Evolutionary conservation across 1,140 invertebrate species (phyloP), one percentile per base, ranked within the genome.

Genomic region (Pristionchus pacificus): DNA sequence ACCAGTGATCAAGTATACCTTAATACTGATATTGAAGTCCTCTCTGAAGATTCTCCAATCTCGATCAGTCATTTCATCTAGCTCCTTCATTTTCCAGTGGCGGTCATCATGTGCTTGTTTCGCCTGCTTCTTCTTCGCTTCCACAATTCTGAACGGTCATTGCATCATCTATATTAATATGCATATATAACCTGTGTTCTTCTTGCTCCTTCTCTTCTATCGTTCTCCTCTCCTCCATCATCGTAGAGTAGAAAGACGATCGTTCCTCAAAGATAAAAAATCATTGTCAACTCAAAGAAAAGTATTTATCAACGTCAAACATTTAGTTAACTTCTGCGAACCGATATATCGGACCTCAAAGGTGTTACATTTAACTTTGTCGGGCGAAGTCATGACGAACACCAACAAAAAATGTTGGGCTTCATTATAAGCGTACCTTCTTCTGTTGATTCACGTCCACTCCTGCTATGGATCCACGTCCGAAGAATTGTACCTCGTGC

Each of bases 1-100:
- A n/a, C n/a, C n/a, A n/a, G n/a, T n/a, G n/a, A n/a, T n/a, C n/a
- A n/a, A n/a, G n/a, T n/a, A n/a, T 27, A 69, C 67, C 58, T 99
- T 99, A 61, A 98, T 95, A 2, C 93, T 92, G 60, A 99, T 98
- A 83, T 96, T 99, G 83, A 96, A 99, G 87, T 49, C 97, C 87
- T 99, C 97, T 74, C 95, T 89, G 82, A 99, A 99, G 79, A 99
- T 99, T 84, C 97, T 89, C 97, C 97, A 99, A 87, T 99, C 97
- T 83, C 97, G 88, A 84, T 99, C 95, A 13, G 92, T 95, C 97
- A 99, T 99, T 86, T 98, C 94, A 64, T 91, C 89, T 0, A 91
- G 82, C 14, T 89, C 89, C 85, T 99, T 99, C 78, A 98, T 93
- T 24, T 91, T 92, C 97, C 97, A 99, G 85, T 99, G 96, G 29